Base-by-base conservation (phyloP, 2,888 invertebrate species). In the Dolomedes plantarius region DNA sequence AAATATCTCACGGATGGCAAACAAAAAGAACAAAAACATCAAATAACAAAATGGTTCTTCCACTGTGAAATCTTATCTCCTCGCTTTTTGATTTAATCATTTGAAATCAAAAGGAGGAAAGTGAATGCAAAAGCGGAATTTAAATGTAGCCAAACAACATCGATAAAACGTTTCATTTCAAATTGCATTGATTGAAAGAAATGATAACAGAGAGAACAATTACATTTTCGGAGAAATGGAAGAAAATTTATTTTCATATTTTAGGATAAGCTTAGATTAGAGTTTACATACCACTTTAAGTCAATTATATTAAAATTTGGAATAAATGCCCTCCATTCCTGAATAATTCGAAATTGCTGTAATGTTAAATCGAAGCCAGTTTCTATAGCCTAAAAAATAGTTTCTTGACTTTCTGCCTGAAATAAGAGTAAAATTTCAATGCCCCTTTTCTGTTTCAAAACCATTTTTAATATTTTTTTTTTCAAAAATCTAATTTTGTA, bases 71-170 rank as follows among this genome's bases (percentile, higher is more conserved):
- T 46, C 41, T 16, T 46, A 46, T 64, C 27, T 27, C 9, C 64
- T 64, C 64, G 11, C 11, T 64, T 23, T 28, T 64, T 28, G 64
- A 64, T 64, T 64, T 64, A 9, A 64, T 29, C 64, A 64, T 29
- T 64, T 23, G 6, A 64, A 27, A 64, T 6, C 29, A 28, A 29
- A 64, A 29, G 56, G 29, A 27, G 29, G 11, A 28, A 11, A 64
- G 23, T 64, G 11, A 29, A 64, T 1, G 23, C 27, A 64, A 29
- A 23, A 64, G 16, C 13, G 23, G 64, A 29, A 64, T 28, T 27
- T 28, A n/a, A 64, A 29, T 28, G 7, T 2, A 29, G 64, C 1
- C 29, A n/a, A 64, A 64, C 7, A 23, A 23, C 29, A 64, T 64
- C 28, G 29, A 29, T 64, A 29, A 29, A 64, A 23, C 27, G 9